Evolutionary conservation across 92 coral and sea anemone genomes (phyloP), one percentile per base, ranked within the genome.

Genomic region (Epizoanthus ramosus): DNA sequence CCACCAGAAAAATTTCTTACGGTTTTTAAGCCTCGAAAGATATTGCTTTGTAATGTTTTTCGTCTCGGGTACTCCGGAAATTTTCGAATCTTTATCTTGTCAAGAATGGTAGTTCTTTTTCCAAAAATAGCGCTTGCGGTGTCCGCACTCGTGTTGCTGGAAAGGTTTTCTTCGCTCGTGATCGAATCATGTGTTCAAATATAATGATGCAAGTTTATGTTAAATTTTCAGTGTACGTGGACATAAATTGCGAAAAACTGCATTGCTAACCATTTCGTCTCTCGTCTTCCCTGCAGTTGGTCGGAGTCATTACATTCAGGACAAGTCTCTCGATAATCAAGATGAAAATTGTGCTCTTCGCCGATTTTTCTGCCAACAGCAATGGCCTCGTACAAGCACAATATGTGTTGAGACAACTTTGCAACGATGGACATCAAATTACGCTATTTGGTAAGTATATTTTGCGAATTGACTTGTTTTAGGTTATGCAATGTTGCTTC

Each of bases 331-430:
- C 54, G 54, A 3, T 10, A 53, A 71, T 63, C 84, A 88, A 86
- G 63, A 96, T 96, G 99, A 96, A 94, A 88, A 94, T 96, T 68
- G 99, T 97, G 17, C 83, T 97, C 85, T 91, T 96, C 75, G 94
- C 98, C 43, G 95, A 94, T 68, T 96, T 94, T 81, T 90, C 85
- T 6, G 93, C 98, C 12, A 91, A 91, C 28, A 94, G 85, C 73
- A 93, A 90, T 35, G 99, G 99, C 31, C 98, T 96, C 4, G 89
- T 85, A 73, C 99, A 96, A 79, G 99, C 98, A 0, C 99, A 96
- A 63, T 92, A 92, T 54, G 94, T 96, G 77, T 69, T 96, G 19
- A 90, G 95, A 71, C 99, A 94, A 81, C 97, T 96, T 16, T 96
- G 99, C 84, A 94, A 90, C 68, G 95, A 94, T 37, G 99, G 98